Conservation (phyloP, 2,797 vertebrate genomes). For the Typhlichthys subterraneus region DNA sequence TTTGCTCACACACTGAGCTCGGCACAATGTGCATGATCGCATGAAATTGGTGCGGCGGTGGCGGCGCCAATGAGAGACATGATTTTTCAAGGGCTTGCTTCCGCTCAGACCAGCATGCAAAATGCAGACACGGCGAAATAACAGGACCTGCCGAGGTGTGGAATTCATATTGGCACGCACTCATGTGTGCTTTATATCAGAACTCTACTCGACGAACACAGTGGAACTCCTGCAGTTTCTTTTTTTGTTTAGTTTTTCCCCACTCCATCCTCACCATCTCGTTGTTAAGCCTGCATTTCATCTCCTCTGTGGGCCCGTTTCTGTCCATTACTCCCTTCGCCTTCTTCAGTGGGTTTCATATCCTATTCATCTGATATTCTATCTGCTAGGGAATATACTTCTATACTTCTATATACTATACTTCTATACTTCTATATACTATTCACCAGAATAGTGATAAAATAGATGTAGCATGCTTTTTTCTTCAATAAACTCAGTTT, state of each 20-base stretch:
- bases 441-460: too few species aligned
- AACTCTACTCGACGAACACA: background rate
- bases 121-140: slow-evolving; percentile 45
- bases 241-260: too few species aligned
- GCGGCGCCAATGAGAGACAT: slow-evolving; percentile 34
- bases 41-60: slow-evolving; percentile 62
- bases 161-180: slow-evolving; percentile 30
- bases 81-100: slow-evolving; percentile 36
- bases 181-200: slow-evolving; percentile 13
- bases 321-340: too few species aligned
- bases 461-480: too few species aligned
- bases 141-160: slow-evolving; percentile 26
- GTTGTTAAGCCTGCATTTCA: background rate
- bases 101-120: slow-evolving; percentile 40
- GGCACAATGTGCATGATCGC: slow-evolving; percentile 55
- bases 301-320: background rate
- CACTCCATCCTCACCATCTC: too few species aligned
- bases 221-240: background rate
- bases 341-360: too few species aligned
- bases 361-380: too few species aligned
- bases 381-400: too few species aligned
- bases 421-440: too few species aligned
- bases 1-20: slow-evolving; percentile 36
- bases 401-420: too few species aligned
- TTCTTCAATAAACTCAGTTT: too few species aligned